Conservation (phyloP, 1,140 invertebrate species). For the Hyposmocoma kahamanoa region DNA sequence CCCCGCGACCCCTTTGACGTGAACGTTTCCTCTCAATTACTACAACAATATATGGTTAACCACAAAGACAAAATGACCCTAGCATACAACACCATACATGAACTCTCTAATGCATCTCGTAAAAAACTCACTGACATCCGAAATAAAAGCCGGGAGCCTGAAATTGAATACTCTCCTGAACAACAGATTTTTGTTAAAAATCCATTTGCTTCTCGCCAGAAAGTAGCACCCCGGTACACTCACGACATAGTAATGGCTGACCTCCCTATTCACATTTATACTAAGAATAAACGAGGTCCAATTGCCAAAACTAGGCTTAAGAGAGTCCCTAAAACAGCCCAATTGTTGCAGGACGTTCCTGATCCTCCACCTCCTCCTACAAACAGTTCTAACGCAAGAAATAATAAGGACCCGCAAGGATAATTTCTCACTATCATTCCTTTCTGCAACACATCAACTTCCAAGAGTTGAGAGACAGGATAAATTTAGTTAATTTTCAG, state of each 20-base stretch:
- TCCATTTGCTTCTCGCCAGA: slow-evolving; percentile 14
- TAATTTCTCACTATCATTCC: slow-evolving; percentile 2
- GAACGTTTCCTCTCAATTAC: background rate
- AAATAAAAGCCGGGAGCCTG: slow-evolving; percentile 13
- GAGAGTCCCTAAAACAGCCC: background rate
- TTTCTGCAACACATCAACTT: background rate
- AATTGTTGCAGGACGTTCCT: slow-evolving; percentile 4
- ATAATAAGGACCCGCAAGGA: background rate
- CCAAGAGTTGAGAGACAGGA: background rate
- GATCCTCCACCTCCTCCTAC: background rate
- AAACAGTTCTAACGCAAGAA: background rate
- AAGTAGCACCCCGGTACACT: slow-evolving; percentile 8
- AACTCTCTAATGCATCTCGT: background rate
- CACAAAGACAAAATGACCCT: background rate
- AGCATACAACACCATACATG: background rate
- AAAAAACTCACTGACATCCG: background rate
- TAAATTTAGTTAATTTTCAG: slow-evolving; percentile 10
- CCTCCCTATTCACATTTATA: slow-evolving; percentile 3
- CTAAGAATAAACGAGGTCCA: slow-evolving; percentile 3
- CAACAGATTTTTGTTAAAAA: slow-evolving; percentile 26
- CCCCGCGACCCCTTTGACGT: slow-evolving; percentile 4
- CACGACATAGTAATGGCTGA: slow-evolving; percentile 3
- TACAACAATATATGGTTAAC: slow-evolving; percentile 1
- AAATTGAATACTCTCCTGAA: slow-evolving; percentile 16
- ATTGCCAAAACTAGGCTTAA: slow-evolving; percentile 1